Evolutionary conservation across 2,888 invertebrate species (phyloP).

Genomic region (Philonicus albiceps): DNA sequence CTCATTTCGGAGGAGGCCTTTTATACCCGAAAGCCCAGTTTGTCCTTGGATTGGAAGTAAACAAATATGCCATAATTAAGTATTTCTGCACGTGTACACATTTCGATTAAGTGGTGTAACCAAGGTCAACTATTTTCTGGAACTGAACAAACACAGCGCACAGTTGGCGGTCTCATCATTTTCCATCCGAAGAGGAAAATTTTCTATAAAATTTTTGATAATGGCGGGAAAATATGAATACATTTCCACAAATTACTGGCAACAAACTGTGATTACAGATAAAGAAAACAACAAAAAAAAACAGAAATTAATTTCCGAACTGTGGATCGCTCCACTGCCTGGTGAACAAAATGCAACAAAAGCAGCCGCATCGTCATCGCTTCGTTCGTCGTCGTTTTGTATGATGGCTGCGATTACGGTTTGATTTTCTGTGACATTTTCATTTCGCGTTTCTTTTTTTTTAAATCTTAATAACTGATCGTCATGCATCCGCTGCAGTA

Average conservation of each 20-base stretch:
- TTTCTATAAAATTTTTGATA: background rate
- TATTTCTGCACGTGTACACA: background rate
- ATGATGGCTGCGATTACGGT: background rate
- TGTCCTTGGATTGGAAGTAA: background rate
- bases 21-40: background rate
- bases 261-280: background rate
- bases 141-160: background rate
- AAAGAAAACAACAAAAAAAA: too few species aligned
- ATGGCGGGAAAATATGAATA: background rate
- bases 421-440: slow-evolving; percentile 27
- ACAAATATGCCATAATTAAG: background rate
- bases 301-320: too few species aligned
- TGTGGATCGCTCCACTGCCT: background rate
- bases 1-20: background rate
- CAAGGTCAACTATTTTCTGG: background rate
- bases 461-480: slow-evolving; percentile 23
- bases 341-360: background rate
- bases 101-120: background rate
- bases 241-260: background rate
- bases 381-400: background rate
- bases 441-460: background rate
- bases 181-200: background rate
- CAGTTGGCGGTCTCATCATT: background rate
- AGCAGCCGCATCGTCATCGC: background rate
- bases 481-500: slow-evolving; percentile 6